Percentiles rank a stretch among this genome's conserved stretches.
phyloP scores from a whole-genome alignment of 2,888 invertebrate genomes.

The Aporophyla lueneburgensis region DNA sequence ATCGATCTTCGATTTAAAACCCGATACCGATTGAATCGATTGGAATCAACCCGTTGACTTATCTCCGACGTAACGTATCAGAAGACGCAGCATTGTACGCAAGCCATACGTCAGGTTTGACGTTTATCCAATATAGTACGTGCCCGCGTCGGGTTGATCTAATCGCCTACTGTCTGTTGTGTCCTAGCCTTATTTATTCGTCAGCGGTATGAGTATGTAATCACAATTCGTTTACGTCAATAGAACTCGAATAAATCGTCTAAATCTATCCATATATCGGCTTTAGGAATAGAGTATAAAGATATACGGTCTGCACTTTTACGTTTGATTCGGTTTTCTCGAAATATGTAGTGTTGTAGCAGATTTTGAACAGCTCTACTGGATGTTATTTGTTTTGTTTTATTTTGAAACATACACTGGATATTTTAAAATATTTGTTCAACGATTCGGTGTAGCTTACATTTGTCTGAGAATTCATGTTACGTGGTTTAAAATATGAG shows the following conservation, averaged over 20 bases:
- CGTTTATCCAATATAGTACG: conserved; percentile 89
- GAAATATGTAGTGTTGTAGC: conserved; percentile 10
- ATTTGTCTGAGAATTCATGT: neutral
- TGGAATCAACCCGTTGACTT: conserved; percentile 57
- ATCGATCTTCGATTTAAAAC: conserved; percentile 4
- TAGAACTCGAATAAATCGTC: conserved; percentile 49
- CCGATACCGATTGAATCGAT: conserved; percentile 40
- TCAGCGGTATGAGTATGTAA: conserved; percentile 67
- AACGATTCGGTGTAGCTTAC: neutral
- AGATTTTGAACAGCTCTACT: conserved; percentile 12
- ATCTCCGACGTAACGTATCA: conserved; percentile 59
- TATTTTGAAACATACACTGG: neutral
- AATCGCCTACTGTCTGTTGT: conserved; percentile 77
- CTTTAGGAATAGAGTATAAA: conserved; percentile 7
- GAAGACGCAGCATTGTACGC: conserved; percentile 76
- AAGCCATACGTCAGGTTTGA: conserved; percentile 86
- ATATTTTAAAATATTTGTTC: conserved; percentile 24
- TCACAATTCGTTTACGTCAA: conserved; percentile 71
- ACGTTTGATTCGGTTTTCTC: conserved; percentile 14
- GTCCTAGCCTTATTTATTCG: conserved; percentile 76
- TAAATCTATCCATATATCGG: conserved; percentile 38
- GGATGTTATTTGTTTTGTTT: conserved; percentile 20
- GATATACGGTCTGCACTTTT: conserved; percentile 32
- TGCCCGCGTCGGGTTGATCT: conserved; percentile 81
- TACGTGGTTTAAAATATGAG: neutral